phyloP scores from a whole-genome alignment of 2,113 vertebrate species.

The Phainopepla nitens region DNA sequence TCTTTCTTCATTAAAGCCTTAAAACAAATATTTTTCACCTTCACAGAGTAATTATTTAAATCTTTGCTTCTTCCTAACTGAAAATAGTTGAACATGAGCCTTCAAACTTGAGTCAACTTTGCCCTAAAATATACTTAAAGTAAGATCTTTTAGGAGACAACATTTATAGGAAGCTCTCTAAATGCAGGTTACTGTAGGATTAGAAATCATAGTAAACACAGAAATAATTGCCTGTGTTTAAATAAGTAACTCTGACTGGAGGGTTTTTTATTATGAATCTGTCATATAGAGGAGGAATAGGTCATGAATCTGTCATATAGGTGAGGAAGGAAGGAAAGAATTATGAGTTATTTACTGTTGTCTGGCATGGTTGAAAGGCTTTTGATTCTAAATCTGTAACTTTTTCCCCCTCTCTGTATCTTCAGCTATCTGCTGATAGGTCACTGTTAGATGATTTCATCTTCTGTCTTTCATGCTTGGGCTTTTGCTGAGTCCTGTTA shows the following conservation, averaged over 20 bases:
- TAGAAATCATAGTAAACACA: background rate
- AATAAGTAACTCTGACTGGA: background rate
- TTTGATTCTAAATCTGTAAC: background rate
- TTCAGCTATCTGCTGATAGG: background rate
- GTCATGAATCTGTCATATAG: background rate
- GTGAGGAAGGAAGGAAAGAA: background rate
- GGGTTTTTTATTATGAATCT: background rate
- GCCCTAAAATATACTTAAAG: background rate
- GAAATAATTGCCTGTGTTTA: background rate
- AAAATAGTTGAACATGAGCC: background rate
- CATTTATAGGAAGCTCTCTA: background rate
- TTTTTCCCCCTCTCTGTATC: rapidly evolving
- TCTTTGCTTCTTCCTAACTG: background rate
- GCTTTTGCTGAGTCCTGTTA: background rate
- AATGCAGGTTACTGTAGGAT: background rate
- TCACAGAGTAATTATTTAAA: background rate
- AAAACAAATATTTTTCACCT: background rate
- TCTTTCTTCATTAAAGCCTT: background rate
- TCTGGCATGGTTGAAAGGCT: background rate
- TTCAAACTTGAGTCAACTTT: background rate
- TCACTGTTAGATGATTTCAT: background rate
- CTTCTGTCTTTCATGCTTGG: background rate
- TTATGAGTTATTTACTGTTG: background rate
- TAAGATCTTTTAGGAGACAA: background rate
- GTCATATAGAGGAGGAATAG: background rate